A percentile compares a stretch with the other conserved stretches of the same genome.
phyloP scores from a whole-genome alignment of 2,888 invertebrate species.

The Lithosia quadra region DNA sequence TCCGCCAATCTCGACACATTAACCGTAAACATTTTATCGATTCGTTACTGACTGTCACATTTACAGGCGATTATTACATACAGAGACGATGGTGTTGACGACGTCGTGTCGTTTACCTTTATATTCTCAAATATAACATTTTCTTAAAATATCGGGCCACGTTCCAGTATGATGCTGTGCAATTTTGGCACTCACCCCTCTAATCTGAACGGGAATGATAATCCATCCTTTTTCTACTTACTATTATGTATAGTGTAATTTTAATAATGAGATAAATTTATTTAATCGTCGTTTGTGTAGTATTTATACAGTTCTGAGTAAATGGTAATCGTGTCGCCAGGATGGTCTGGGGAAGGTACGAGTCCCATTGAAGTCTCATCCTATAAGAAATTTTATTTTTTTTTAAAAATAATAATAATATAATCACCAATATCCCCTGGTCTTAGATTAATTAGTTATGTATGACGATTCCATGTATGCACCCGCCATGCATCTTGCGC shows the following conservation, averaged over 20 bases:
- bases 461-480: slow-evolving; percentile 11
- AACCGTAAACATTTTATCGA: slow-evolving; percentile 25
- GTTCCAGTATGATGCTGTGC: slow-evolving; percentile 50
- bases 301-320: neutral
- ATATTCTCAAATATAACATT: slow-evolving; percentile 59
- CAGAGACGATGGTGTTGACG: slow-evolving; percentile 25
- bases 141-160: slow-evolving; percentile 57
- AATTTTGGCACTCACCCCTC: slow-evolving; percentile 59
- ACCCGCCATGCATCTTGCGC: neutral
- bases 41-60: slow-evolving; percentile 43
- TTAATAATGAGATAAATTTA: neutral
- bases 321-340: neutral
- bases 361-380: neutral
- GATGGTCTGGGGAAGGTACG: neutral
- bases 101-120: slow-evolving; percentile 65
- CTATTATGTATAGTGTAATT: neutral
- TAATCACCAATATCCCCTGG: no score
- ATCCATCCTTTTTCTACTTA: slow-evolving; percentile 40
- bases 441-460: neutral
- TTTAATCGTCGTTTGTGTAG: neutral
- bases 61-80: slow-evolving; percentile 25
- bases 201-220: slow-evolving; percentile 46
- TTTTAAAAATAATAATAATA: no score
- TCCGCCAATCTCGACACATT: slow-evolving; percentile 14
- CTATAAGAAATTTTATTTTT: neutral